Conservation (phyloP, 2,113 vertebrate species). For the Albula goreensis region DNA sequence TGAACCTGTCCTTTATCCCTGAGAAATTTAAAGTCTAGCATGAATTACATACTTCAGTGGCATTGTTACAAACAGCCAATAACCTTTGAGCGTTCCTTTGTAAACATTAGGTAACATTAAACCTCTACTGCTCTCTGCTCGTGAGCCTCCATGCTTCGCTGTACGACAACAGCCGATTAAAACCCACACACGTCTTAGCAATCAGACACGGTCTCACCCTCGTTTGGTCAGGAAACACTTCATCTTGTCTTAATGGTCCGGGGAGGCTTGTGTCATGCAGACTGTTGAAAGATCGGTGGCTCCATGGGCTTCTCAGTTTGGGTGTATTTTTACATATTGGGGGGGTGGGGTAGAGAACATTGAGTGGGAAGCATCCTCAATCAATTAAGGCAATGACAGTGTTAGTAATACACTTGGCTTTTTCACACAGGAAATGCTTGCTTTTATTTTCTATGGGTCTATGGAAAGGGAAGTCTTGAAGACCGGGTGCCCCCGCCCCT, state of each 20-base stretch:
- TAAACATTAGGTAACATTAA: not conserved
- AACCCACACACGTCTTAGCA: not conserved
- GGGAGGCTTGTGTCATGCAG: not conserved
- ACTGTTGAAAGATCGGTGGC: not conserved
- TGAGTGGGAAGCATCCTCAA: conserved; percentile 3
- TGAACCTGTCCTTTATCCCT: not conserved
- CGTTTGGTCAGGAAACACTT: not conserved
- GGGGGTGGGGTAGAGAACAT: not conserved
- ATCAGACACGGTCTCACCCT: not conserved
- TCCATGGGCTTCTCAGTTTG: not conserved
- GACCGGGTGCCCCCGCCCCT: not conserved
- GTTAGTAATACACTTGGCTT: not conserved
- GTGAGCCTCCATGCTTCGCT: not conserved
- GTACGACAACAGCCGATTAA: not conserved
- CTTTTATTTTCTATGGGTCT: not conserved
- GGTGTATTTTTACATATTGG: not conserved
- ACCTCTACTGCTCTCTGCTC: not conserved
- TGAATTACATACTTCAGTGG: not conserved
- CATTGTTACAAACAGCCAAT: not conserved
- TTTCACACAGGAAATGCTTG: conserved; percentile 5
- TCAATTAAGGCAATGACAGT: not conserved
- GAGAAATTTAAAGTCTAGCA: not conserved
- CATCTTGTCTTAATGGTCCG: not conserved
- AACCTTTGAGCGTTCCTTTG: not conserved
- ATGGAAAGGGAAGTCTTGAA: not conserved